Evolutionary conservation across 1,140 invertebrate genomes (phyloP).

Genomic region (honey bee (Apis mellifera)): Amel_HAv3.1 CM009939.2:8364501-8365000

Average conservation of each 20-base stretch:
- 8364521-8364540: constrained; percentile 29
- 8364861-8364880: constrained; percentile 77
- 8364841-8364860: constrained; percentile 74
- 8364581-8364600: not conserved
- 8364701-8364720: constrained; percentile 70
- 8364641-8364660: constrained; percentile 19
- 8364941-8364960: constrained; percentile 87
- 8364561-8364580: constrained; percentile 10
- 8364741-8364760: constrained; percentile 71
- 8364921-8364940: constrained; percentile 85
- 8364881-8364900: constrained; percentile 77
- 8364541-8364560: constrained; percentile 8
- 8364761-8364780: constrained; percentile 71
- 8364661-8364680: not conserved
- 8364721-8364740: constrained; percentile 71
- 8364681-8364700: not conserved
- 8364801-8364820: constrained; percentile 56
- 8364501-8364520: constrained; percentile 41
- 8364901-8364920: constrained; percentile 72
- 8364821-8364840: constrained; percentile 67
- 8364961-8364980: constrained; percentile 87
- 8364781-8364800: constrained; percentile 68
- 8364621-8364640: not conserved
- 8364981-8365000: constrained; percentile 85
- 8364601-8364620: not conserved